These are phyloP conservation scores for Clupea harengus DNA, from an alignment of 2,113 vertebrate species.

Conservation along the genomic window DNA sequence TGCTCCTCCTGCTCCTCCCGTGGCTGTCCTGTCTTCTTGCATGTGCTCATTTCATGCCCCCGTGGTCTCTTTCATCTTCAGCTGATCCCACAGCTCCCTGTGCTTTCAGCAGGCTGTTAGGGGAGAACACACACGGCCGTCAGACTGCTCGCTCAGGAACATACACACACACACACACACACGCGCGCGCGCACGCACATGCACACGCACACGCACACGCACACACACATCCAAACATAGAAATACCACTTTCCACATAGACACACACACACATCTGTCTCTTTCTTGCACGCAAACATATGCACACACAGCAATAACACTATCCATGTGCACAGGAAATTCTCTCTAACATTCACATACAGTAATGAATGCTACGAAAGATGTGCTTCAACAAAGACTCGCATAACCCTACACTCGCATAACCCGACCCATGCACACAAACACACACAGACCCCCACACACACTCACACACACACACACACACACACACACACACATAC, in stretches of 20 bases:
- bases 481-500: not conserved
- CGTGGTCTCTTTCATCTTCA: no score
- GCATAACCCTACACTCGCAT: not conserved
- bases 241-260: not conserved
- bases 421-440: not conserved
- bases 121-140: not conserved
- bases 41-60: no score
- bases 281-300: not conserved
- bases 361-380: not conserved
- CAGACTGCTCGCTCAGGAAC: not conserved
- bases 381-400: not conserved
- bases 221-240: conserved; percentile 3
- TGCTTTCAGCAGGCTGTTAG: not conserved
- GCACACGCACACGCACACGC: not conserved
- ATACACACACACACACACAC: not conserved
- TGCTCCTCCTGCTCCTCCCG: not conserved
- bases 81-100: no score
- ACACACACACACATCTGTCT: not conserved
- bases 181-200: not conserved
- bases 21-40: no score
- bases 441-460: not conserved
- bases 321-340: not conserved
- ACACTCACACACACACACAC: not conserved
- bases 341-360: not conserved
- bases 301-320: not conserved